Percentiles rank a stretch among this genome's conserved stretches.
These are phyloP conservation scores for Spialia ferax DNA, from an alignment of 2,888 invertebrate genomes.

Conservation along the genomic window DNA sequence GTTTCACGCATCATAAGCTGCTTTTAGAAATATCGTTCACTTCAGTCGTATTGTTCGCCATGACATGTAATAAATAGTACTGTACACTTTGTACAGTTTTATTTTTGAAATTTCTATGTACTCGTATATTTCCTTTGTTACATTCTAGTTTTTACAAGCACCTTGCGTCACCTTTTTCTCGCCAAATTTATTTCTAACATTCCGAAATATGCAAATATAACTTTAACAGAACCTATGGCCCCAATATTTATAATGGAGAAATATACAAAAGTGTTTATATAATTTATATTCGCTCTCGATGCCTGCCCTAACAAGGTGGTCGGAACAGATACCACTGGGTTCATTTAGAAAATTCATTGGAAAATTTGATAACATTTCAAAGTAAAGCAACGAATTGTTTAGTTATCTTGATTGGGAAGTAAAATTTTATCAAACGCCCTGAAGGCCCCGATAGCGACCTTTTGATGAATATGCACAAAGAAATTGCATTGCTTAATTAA, in stretches of 20 bases:
- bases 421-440: no score
- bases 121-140: no score
- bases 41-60: neutral
- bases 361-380: conserved; percentile 4
- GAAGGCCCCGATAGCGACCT: no score
- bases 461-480: no score
- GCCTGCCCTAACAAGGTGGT: neutral
- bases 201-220: neutral
- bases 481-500: no score
- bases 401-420: conserved; percentile 4
- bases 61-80: no score
- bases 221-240: neutral
- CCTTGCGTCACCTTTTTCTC: neutral
- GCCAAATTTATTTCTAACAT: neutral
- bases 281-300: neutral
- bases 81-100: no score
- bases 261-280: neutral
- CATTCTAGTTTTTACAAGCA: no score
- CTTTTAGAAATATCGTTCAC: neutral
- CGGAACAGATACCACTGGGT: conserved; percentile 4
- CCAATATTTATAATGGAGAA: neutral
- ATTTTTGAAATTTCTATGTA: no score
- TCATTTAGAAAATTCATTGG: no score
- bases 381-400: conserved; percentile 1
- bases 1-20: neutral